Evolutionary conservation across 2,113 vertebrate species (phyloP).

Genomic region (Heptranchias perlo): DNA sequence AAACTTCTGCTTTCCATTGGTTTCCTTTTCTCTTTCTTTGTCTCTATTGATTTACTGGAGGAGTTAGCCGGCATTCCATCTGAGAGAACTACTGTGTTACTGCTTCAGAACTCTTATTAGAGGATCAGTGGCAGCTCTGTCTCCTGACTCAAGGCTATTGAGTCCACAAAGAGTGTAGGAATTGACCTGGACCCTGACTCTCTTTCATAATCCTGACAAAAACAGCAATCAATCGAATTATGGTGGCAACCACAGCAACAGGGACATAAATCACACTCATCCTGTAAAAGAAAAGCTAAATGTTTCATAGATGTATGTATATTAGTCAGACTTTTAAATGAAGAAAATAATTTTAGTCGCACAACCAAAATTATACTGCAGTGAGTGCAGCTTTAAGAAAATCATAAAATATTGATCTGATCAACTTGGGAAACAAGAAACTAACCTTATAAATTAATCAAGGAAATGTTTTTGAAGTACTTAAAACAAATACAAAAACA

Average conservation of each 20-base stretch:
- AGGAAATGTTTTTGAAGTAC: not conserved
- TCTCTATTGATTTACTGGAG: constrained; percentile 17
- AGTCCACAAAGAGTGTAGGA: not conserved
- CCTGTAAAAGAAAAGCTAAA: not conserved
- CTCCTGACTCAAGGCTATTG: constrained; percentile 17
- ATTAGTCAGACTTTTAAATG: not conserved
- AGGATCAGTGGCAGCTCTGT: not conserved
- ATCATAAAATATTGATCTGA: not conserved
- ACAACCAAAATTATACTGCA: not conserved
- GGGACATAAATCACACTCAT: constrained; percentile 7
- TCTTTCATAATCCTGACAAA: constrained; percentile 30
- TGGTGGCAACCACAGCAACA: constrained; percentile 8
- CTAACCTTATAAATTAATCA: not conserved
- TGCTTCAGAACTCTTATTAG: not conserved
- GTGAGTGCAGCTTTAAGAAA: not conserved
- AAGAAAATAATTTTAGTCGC: not conserved
- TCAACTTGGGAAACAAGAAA: not conserved
- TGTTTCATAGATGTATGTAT: not conserved
- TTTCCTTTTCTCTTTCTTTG: not conserved
- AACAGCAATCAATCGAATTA: constrained; percentile 34
- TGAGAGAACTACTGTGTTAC: constrained; percentile 24
- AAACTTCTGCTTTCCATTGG: not conserved
- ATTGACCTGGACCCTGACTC: constrained; percentile 12
- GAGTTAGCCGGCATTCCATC: not conserved
- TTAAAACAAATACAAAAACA: not conserved